A percentile compares a stretch with the other conserved stretches of the same genome.
Conservation (phyloP, 2,888 invertebrate genomes). For the Coenonympha glycerion region DNA sequence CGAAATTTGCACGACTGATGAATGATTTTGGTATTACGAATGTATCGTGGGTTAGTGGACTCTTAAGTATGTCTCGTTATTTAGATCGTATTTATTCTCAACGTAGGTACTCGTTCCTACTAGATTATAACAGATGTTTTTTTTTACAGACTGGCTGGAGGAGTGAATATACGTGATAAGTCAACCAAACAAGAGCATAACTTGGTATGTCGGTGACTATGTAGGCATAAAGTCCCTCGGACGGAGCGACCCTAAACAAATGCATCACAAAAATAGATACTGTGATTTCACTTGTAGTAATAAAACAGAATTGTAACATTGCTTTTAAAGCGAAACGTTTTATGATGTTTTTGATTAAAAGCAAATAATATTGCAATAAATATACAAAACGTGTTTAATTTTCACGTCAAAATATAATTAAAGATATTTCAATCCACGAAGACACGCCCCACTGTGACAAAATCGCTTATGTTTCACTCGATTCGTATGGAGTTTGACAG, state of each 20-base stretch:
- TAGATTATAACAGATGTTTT: constrained; percentile 34
- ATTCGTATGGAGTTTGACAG: no score
- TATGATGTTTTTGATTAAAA: not conserved
- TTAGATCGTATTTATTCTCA: not conserved
- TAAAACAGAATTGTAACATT: constrained; percentile 19
- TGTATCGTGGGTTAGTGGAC: no score
- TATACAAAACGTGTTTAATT: not conserved
- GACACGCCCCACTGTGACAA: no score
- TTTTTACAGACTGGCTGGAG: constrained; percentile 91
- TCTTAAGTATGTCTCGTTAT: not conserved
- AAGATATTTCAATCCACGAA: no score
- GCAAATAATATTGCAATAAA: not conserved
- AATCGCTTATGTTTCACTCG: no score
- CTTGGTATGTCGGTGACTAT: constrained; percentile 30
- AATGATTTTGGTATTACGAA: no score
- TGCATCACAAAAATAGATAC: constrained; percentile 44
- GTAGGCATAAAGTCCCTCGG: constrained; percentile 38
- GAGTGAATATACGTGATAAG: constrained; percentile 95
- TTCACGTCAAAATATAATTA: not conserved
- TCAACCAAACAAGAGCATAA: constrained; percentile 50
- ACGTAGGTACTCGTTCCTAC: no score
- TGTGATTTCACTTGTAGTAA: constrained; percentile 52
- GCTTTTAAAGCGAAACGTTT: constrained; percentile 4
- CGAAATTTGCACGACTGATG: no score
- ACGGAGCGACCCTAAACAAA: constrained; percentile 37